Conservation (phyloP, 2,888 invertebrate species). For the Pteria penguin region DNA sequence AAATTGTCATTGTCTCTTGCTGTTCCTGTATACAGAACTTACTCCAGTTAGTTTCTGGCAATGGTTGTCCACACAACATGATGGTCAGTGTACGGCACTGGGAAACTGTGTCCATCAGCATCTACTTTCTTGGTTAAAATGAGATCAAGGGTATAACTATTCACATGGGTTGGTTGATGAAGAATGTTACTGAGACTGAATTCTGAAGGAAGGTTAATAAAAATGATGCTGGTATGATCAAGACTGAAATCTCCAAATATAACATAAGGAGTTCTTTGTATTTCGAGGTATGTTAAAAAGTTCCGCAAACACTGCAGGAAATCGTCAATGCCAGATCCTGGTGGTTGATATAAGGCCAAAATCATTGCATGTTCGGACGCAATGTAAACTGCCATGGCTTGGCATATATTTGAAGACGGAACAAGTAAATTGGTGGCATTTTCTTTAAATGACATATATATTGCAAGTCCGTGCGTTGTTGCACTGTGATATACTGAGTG, state of each 20-base stretch:
- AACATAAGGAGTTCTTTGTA: background rate
- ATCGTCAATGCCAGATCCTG: background rate
- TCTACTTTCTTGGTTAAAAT: constrained; percentile 20
- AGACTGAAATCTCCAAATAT: constrained; percentile 35
- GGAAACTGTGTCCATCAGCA: constrained; percentile 11
- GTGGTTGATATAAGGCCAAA: background rate
- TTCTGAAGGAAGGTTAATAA: constrained; percentile 14
- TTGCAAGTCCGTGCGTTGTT: background rate
- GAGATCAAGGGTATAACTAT: constrained; percentile 24
- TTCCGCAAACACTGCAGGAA: background rate
- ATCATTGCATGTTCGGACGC: background rate
- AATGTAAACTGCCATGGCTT: background rate
- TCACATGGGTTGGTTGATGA: constrained; percentile 15
- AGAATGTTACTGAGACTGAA: constrained; percentile 20
- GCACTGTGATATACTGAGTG: background rate
- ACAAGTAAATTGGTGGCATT: background rate
- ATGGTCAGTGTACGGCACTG: constrained; percentile 34
- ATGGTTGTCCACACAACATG: constrained; percentile 17
- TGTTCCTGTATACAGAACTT: too few relatives aligned
- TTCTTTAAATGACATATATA: background rate
- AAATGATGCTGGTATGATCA: constrained; percentile 20
- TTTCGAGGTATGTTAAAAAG: constrained; percentile 15
- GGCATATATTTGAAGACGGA: background rate
- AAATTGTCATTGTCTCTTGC: too few relatives aligned
- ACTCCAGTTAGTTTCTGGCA: too few relatives aligned